Evolutionary conservation across 2,888 invertebrate species (phyloP), one percentile per base, ranked within the genome.

Genomic region (Oligia strigilis): DNA sequence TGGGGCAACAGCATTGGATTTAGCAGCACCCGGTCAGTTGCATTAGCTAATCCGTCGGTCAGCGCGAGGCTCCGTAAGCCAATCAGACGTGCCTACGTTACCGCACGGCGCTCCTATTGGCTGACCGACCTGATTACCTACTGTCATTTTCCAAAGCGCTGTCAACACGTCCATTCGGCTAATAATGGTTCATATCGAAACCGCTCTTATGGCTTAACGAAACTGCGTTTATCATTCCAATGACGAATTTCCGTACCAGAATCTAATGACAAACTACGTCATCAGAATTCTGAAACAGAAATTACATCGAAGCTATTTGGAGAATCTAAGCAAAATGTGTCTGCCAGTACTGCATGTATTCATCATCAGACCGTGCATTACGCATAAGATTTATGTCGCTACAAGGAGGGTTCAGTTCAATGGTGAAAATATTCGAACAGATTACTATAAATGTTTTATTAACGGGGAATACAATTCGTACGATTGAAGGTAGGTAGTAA

Each of bases 41-140:
- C 77, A 84, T 84, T 81, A 84, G 72, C 81, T 84, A 84, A 84
- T 81, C 81, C 77, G 60, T 52, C 65, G 85, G 85, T 80, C 69
- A 78, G 64, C 55, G 74, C 74, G 55, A 60, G 77, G 81, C 81
- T 70, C 60, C 67, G 49, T 75, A 62, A 84, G 81, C 85, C 81
- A 84, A 81, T 84, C 85, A 72, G 71, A 84, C 74, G 72, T 77
- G 77, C 65, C 83, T 77, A 73, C 73, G 76, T 58, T 74, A 60
- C 71, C 66, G 64, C 49, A 77, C 71, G 40, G 49, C 14, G 52
- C 64, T 43, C 19, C n/a, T 62, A 83, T 80, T 84, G 84, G 73
- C 69, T 66, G 62, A 65, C 36, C 58, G 64, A 77, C 64, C 81
- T 55, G 85, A 80, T 83, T 83, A 73, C 36, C 62, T 71, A 71